Conservation (phyloP, 2,888 invertebrate genomes). For the Agonopterix heracliana region DNA sequence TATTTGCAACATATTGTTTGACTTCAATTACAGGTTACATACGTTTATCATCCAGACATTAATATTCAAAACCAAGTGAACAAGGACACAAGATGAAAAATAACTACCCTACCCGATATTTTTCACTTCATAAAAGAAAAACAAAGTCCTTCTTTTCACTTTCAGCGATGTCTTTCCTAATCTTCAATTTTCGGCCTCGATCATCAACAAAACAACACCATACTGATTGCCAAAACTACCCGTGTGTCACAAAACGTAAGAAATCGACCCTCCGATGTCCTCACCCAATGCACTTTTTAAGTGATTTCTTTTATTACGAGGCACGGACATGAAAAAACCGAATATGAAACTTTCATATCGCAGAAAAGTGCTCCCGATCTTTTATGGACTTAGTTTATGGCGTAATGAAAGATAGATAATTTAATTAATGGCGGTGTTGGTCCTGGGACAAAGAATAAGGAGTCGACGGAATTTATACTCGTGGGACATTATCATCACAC, state of each 20-base stretch:
- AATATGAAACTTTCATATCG: slow-evolving; percentile 60
- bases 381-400: slow-evolving; percentile 59
- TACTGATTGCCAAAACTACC: slow-evolving; percentile 4
- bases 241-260: slow-evolving; percentile 40
- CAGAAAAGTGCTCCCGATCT: slow-evolving; percentile 59
- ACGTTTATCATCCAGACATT: no score
- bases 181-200: no score
- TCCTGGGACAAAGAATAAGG: slow-evolving; percentile 19
- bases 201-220: no score
- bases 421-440: slow-evolving; percentile 44
- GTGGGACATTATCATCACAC: background rate
- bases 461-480: background rate
- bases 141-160: no score
- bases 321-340: slow-evolving; percentile 55
- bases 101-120: no score
- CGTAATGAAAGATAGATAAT: slow-evolving; percentile 58
- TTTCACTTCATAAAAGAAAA: no score
- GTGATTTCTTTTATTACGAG: slow-evolving; percentile 71
- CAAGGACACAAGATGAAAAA: no score
- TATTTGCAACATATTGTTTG: no score
- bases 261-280: slow-evolving; percentile 37
- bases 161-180: no score
- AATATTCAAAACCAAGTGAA: no score
- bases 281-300: slow-evolving; percentile 60
- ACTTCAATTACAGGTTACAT: no score